A percentile compares a stretch with the other conserved stretches of the same genome.
Evolutionary conservation across 2,888 invertebrate species (phyloP).

Genomic region (Caradrina kadenii): DNA sequence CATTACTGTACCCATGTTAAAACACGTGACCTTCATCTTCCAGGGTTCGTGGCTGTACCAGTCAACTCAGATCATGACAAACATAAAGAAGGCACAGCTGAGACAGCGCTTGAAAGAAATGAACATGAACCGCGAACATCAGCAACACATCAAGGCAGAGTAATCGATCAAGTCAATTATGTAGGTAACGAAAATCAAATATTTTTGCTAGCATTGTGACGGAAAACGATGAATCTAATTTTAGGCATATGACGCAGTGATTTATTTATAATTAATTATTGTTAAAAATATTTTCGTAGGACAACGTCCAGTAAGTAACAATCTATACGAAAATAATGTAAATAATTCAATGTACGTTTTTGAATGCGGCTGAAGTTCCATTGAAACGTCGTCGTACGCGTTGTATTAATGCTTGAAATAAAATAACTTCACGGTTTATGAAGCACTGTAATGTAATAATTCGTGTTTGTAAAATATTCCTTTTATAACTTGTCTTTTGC

Average conservation of each 20-base stretch:
- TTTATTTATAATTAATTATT: slow-evolving; percentile 62
- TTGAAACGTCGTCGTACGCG: slow-evolving; percentile 12
- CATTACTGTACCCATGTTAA: neutral
- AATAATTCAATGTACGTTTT: slow-evolving; percentile 51
- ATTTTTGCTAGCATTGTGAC: slow-evolving; percentile 71
- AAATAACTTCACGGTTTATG: slow-evolving; percentile 45
- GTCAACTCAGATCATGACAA: slow-evolving; percentile 96
- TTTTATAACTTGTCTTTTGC: slow-evolving; percentile 29
- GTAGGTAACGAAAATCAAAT: slow-evolving; percentile 68
- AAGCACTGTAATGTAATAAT: slow-evolving; percentile 28
- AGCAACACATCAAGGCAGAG: slow-evolving; percentile 79
- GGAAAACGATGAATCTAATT: slow-evolving; percentile 62
- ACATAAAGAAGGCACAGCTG: slow-evolving; percentile 95
- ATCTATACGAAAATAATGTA: slow-evolving; percentile 47
- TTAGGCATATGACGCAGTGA: slow-evolving; percentile 60
- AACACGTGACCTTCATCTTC: slow-evolving; percentile 42
- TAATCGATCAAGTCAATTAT: slow-evolving; percentile 73
- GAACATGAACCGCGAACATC: slow-evolving; percentile 81
- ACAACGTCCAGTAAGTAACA: slow-evolving; percentile 39
- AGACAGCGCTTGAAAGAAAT: slow-evolving; percentile 92
- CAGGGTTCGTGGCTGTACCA: slow-evolving; percentile 97
- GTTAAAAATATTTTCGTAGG: slow-evolving; percentile 50
- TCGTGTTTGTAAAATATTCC: slow-evolving; percentile 21
- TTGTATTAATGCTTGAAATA: slow-evolving; percentile 39
- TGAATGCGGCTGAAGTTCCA: slow-evolving; percentile 25